Base-by-base conservation (phyloP, 2,888 invertebrate species). In the Drepana falcataria region DNA sequence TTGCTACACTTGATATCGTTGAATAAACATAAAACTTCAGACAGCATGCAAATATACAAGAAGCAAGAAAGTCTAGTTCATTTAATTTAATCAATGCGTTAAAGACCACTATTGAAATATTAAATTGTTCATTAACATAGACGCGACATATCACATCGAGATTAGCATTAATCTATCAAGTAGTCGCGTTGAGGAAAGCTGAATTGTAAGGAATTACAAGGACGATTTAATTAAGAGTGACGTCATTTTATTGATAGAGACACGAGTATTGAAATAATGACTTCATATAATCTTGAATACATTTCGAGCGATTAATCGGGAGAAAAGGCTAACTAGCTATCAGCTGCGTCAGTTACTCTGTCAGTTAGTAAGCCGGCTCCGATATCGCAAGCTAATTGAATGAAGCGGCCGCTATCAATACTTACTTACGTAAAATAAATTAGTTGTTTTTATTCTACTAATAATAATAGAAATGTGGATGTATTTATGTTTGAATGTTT, bases 261-360 rank as follows among this genome's bases (percentile, higher is more conserved):
- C 41, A 51, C 51, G 41, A 41, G 40, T 40, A 6, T 51, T 51
- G 40, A 49, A n/a, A 33, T 21, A 35, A 35, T 35, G 33, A 21
- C 33, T 40, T 40, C 33, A 21, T 21, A 34, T 40, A 40, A 51
- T 51, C 51, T 51, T 40, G 51, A 51, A 51, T 51, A 51, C 40
- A 51, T 51, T 51, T 51, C 5, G 33, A 51, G 40, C 40, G 40
- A 51, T 51, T 51, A 40, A 51, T 51, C 51, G 60, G 47, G 55
- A 54, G 52, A 52, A 58, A 48, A 62, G 57, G 59, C 58, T 55
- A 61, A 58, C 53, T 4, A 55, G 47, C 53, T 55, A 61, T 63
- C 59, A 53, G 61, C 55, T 48, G 56, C 54, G 71, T 64, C 69
- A 61, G 49, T 70, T 54, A 37, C 37, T 35, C 63, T 69, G 69